Base-by-base conservation (phyloP, 2,113 vertebrate genomes). In the Puntigrus tetrazona region DNA sequence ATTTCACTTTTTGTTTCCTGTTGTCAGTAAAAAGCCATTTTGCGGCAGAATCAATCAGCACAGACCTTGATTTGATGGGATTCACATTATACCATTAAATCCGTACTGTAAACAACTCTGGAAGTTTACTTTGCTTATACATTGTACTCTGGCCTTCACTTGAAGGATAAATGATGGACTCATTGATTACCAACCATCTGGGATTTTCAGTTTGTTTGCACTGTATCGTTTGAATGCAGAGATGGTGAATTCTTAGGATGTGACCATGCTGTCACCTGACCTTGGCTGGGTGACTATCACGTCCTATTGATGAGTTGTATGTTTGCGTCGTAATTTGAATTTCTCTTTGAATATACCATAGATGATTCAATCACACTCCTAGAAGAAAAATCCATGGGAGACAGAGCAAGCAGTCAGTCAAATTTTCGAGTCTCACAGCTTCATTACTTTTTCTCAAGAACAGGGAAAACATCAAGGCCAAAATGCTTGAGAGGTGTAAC, bases 341-440 rank as follows among this genome's bases (percentile, higher is more conserved):
- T 63, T 63, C 5, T 63, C 36, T 79, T 36, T 79, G 57, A 29
- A 63, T 36, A 63, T 43, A 79, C 77, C 16, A 29, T 6, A 29
- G 8, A 43, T 45, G 36, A 79, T 79, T 79, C 55, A 38, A 43
- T 79, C n/a, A 63, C 43, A 38, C 7, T 63, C n/a, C n/a, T 45
- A 63, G 63, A 61, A 18, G 4, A 63, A 63, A 79, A 79, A 79
- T 63, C 57, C 7, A 29, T 11, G 14, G 38, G 41, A 43, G 13
- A 79, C 57, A 36, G 25, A 79, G n/a, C 57, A 41, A 29, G 77
- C 9, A 75, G 7, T 79, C 57, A 63, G 10, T 63, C 77, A 63
- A 43, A n/a, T 79, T 63, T 25, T 45, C 22, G 45, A 69, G 36
- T 22, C 74, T 34, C 9, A n/a, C 52, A n/a, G 25, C 25, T 18